These are phyloP conservation scores for Gadus chalcogrammus DNA, from an alignment of 2,113 vertebrate species.

Conservation along the genomic window DNA sequence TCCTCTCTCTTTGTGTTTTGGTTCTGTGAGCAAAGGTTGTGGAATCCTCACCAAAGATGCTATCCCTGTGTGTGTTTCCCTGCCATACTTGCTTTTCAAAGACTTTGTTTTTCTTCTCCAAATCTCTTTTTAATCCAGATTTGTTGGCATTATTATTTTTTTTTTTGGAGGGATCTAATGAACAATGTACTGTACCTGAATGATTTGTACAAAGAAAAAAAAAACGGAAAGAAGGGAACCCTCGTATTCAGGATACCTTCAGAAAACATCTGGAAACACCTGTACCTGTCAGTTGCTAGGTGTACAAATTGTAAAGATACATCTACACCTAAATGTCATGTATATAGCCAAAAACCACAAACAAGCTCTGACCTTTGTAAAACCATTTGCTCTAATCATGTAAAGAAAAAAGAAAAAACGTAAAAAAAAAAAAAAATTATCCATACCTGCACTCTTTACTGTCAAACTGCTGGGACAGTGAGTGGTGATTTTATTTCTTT, in stretches of 20 bases:
- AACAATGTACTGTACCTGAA: slow-evolving; percentile 52
- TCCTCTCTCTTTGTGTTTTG: slow-evolving; percentile 14
- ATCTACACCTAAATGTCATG: slow-evolving; percentile 42
- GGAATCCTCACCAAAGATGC: slow-evolving; percentile 76
- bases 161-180: slow-evolving; percentile 48
- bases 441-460: not conserved
- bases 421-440: not conserved
- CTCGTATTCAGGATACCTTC: slow-evolving; percentile 39
- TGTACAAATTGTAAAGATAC: slow-evolving; percentile 60
- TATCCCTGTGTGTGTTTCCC: slow-evolving; percentile 54
- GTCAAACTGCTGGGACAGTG: slow-evolving; percentile 30
- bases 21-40: slow-evolving; percentile 53
- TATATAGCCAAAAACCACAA: slow-evolving; percentile 47
- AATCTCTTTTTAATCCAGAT: slow-evolving; percentile 23
- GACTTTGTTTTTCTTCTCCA: slow-evolving; percentile 37
- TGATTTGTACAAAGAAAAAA: slow-evolving; percentile 52
- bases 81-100: slow-evolving; percentile 28
- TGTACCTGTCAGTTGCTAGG: slow-evolving; percentile 55
- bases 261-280: slow-evolving; percentile 28
- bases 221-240: not conserved
- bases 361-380: slow-evolving; percentile 22
- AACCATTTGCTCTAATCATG: slow-evolving; percentile 4
- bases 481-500: not conserved
- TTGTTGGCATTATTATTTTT: slow-evolving; percentile 40
- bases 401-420: slow-evolving; percentile 4